Base-by-base conservation (phyloP, 2,113 vertebrate genomes). In the Todiramphus saurophagus region DNA sequence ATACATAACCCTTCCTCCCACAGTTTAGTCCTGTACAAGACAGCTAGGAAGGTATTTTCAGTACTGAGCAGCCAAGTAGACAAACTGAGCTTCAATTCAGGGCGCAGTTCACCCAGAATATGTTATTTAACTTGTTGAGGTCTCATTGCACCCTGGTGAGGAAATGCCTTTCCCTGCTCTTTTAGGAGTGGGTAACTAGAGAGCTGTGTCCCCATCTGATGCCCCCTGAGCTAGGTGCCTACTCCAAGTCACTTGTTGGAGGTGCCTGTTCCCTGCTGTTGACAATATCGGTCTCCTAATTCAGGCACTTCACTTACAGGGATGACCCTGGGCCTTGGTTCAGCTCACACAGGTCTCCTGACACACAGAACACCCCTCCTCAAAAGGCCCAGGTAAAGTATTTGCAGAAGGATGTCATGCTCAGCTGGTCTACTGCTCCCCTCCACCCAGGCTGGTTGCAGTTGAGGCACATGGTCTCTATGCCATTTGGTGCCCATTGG, bases 401-500 rank as follows among this genome's bases (percentile, higher is more conserved):
- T 50, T 39, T 63, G 23, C 16, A 50, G 43, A 37, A 25, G 17
- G 30, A 79, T 48, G 11, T 11, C 7, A 9, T 7, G 41, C 30
- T 25, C 17, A 72, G 18, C 35, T 44, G 33, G 9, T 5, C 13
- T 27, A 31, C 6, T 4, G 12, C 7, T 10, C 10, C 25, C 9
- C 27, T 58, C 21, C 17, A 13, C 44, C 19, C 11, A 6, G 33
- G 41, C 25, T 68, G 70, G 28, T 11, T 0, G 0, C 30, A 17
- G 24, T 0, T 1, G 4, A 5, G 18, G 15, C 5, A 1, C 4
- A 0, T 23, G 11, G 16, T 67, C 23, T 25, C n/a, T 28, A 51
- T 24, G 9, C 11, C 10, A 2, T 4, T 18, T 44, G 20, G 19
- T 28, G 51, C 30, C 20, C 10, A 2, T 24, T 3, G 3, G 28